A percentile compares a stretch with the other conserved stretches of the same genome.
Evolutionary conservation across 2,113 vertebrate species (phyloP).

Genomic region (Gambusia affinis): DNA sequence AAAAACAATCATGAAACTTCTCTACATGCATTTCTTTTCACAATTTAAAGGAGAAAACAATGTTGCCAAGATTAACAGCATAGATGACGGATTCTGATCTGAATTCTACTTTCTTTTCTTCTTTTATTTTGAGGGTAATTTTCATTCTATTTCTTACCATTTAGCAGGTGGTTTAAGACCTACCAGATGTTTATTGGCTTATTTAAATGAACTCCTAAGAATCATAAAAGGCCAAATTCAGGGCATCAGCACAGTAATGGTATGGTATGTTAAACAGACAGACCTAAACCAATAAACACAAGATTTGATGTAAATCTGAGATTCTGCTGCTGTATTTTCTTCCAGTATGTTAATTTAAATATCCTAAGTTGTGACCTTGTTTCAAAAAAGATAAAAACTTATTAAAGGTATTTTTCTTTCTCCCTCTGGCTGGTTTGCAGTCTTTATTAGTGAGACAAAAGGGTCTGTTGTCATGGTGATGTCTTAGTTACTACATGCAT

Average conservation of each 20-base stretch:
- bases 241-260: constrained; percentile 18
- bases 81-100: constrained; percentile 17
- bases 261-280: neutral
- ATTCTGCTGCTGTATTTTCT: neutral
- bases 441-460: neutral
- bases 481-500: neutral
- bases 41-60: neutral
- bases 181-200: constrained; percentile 19
- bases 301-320: neutral
- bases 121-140: constrained; percentile 4
- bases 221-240: constrained; percentile 11
- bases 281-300: neutral
- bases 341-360: neutral
- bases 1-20: neutral
- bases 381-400: neutral
- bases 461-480: constrained; percentile 2
- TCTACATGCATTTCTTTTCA: constrained; percentile 1
- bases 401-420: neutral
- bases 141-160: constrained; percentile 7
- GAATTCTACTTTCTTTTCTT: constrained; percentile 2
- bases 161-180: constrained; percentile 8
- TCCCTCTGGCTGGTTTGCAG: neutral
- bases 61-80: constrained; percentile 6
- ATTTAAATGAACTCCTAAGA: constrained; percentile 34
- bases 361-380: neutral